Conservation (phyloP, 1,140 invertebrate genomes). For the Euglossa dilemma region DNA sequence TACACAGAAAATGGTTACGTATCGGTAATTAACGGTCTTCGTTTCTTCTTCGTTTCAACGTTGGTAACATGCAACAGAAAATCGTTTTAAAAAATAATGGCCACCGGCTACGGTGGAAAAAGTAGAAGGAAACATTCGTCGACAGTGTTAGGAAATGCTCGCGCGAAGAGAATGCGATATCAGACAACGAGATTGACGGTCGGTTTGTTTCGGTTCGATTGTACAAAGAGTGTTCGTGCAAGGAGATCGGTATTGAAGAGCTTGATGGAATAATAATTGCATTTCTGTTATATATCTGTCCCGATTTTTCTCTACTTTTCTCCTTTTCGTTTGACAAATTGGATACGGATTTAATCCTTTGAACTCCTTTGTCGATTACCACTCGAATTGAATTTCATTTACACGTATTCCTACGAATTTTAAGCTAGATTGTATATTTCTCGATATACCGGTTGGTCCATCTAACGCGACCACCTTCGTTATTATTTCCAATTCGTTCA, state of each 20-base stretch:
- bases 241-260: not conserved
- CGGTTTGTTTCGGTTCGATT: not conserved
- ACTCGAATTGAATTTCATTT: too few species aligned
- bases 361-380: too few species aligned
- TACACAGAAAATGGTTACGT: slow-evolving; percentile 5
- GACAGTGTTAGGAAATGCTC: not conserved
- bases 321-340: not conserved
- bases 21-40: slow-evolving; percentile 1
- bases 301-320: not conserved
- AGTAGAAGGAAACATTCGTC: too few species aligned
- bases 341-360: not conserved
- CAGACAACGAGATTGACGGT: not conserved
- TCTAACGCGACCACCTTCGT: too few species aligned
- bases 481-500: too few species aligned
- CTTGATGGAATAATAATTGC: not conserved
- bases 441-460: too few species aligned
- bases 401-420: too few species aligned
- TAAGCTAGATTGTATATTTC: too few species aligned
- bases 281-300: not conserved
- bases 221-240: not conserved
- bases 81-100: not conserved
- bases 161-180: not conserved
- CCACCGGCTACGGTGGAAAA: not conserved
- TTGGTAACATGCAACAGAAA: not conserved
- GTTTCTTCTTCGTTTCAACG: not conserved